Evolutionary conservation across 2,113 vertebrate species (phyloP).

Genomic region (Platichthys stellatus): DNA sequence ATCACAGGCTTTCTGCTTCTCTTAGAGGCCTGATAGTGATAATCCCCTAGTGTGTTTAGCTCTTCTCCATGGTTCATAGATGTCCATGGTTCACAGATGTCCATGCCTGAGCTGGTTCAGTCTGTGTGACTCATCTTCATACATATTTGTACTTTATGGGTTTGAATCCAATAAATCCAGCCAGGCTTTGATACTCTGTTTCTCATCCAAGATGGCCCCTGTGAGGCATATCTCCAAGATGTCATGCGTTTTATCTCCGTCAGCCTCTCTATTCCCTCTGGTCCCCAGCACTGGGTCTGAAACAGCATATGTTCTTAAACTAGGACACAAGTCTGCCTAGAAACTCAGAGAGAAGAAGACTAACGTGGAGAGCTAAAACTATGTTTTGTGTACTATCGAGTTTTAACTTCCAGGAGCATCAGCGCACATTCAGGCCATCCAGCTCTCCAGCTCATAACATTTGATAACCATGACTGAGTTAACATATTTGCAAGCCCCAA

Average conservation of each 20-base stretch:
- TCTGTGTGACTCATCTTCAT: constrained; percentile 33
- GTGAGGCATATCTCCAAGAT: constrained; percentile 54
- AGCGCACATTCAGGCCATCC: neutral
- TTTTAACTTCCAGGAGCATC: constrained; percentile 14
- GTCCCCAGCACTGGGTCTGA: constrained; percentile 34
- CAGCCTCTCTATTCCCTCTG: constrained; percentile 52
- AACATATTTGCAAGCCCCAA: neutral
- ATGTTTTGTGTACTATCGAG: too few species aligned
- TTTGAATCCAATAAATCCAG: constrained; percentile 51
- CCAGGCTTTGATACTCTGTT: constrained; percentile 46
- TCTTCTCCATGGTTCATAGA: constrained; percentile 6
- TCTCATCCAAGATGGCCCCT: constrained; percentile 55
- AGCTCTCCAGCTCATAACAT: neutral
- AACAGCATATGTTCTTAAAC: constrained; percentile 60
- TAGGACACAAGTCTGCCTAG: constrained; percentile 52
- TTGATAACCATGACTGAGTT: constrained; percentile 11
- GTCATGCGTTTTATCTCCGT: constrained; percentile 57
- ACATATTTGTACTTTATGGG: constrained; percentile 41
- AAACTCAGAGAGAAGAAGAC: constrained; percentile 37
- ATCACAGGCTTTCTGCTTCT: constrained; percentile 22
- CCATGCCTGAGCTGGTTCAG: constrained; percentile 8
- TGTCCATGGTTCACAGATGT: constrained; percentile 15
- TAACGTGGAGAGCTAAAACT: constrained; percentile 10
- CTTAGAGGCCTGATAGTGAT: neutral
- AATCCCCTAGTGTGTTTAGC: neutral